These are phyloP conservation scores for Numenius arquata DNA, from an alignment of 2,113 vertebrate species.

Conservation along the genomic window DNA sequence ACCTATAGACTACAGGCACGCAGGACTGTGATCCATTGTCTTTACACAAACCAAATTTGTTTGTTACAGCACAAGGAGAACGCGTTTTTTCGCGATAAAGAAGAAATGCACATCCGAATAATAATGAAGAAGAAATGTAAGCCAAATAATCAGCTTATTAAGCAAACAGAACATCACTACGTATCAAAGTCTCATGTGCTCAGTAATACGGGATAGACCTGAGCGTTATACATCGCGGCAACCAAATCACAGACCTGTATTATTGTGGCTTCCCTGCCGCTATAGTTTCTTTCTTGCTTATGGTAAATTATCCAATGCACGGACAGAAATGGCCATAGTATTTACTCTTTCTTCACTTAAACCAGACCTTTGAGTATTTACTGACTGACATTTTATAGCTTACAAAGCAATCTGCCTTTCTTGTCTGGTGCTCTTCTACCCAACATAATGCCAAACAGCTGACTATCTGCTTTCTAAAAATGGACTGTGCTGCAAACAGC, in stretches of 20 bases:
- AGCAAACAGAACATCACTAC: neutral
- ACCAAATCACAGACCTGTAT: neutral
- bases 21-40: neutral
- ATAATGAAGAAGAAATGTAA: neutral
- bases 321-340: conserved; percentile 40
- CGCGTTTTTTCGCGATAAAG: rapidly evolving
- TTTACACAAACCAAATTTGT: neutral
- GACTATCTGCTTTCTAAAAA: conserved; percentile 74
- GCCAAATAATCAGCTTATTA: neutral
- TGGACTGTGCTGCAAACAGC: conserved; percentile 64
- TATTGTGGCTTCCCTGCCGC: neutral
- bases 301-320: conserved; percentile 36
- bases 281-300: conserved; percentile 40
- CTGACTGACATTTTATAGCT: conserved; percentile 69
- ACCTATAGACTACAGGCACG: neutral
- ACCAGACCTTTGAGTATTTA: conserved; percentile 37
- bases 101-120: neutral
- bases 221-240: neutral
- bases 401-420: conserved; percentile 66
- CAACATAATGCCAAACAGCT: conserved; percentile 65
- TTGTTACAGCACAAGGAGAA: neutral
- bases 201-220: neutral
- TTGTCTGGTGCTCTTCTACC: conserved; percentile 31
- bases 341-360: conserved; percentile 61
- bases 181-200: neutral